Evolutionary conservation across 2,113 vertebrate species (phyloP), one percentile per base, ranked within the genome.

Genomic region (Vombatus ursinus): DNA sequence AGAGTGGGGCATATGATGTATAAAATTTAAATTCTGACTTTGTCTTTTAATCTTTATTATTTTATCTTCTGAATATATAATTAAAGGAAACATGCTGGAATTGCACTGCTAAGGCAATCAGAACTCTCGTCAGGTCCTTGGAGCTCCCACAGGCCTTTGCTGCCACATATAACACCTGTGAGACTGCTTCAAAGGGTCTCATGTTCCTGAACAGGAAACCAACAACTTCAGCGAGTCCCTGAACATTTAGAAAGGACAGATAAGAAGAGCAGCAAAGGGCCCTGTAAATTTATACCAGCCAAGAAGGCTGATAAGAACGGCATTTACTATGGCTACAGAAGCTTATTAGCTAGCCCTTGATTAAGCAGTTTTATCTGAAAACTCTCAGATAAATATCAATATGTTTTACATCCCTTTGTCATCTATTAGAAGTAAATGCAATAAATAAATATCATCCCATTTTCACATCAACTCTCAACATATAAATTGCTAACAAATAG

Each of bases 101-200:
- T 93, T 91, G 51, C 16, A 89, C 52, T 92, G 94, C 90, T 57
- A 93, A 93, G 22, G 10, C 3, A 96, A 44, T 44, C n/a, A 84
- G n/a, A 44, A 49, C n/a, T 92, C 93, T 95, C 96, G 1, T 89
- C n/a, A 44, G 92, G 57, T 97, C 68, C 52, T 53, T 96, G 96
- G 96, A 94, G 95, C 37, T 26, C 51, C 91, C 90, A 51, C 0
- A 3, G 91, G 93, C 92, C 90, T 23, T 8, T 91, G 22, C 91
- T 93, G 68, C 94, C 94, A 91, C 47, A 95, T 2, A 47, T 9
- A 94, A 93, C 98, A 97, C 96, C 97, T 98, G 97, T 28, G 94
- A 94, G 57, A 90, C 47, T 3, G 92, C 89, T 90, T 93, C 95
- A 92, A 0, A 12, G 24, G 26, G 0, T 96, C 96, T 98, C 95